Percentiles rank a stretch among this genome's conserved stretches.
phyloP scores from a whole-genome alignment of 2,888 invertebrate genomes.

The Ceraclea dissimilis region DNA sequence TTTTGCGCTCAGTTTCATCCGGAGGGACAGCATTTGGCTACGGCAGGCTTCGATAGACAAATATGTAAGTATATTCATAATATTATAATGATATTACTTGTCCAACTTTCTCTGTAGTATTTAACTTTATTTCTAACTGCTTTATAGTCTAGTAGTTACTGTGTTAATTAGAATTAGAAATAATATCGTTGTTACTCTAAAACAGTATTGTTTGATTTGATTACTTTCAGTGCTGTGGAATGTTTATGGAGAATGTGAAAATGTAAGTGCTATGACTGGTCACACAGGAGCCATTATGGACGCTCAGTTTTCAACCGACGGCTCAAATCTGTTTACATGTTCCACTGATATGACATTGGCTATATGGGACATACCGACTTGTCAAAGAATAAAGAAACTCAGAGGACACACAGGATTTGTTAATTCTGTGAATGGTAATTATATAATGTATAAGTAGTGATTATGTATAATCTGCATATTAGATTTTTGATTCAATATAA shows the following conservation, averaged over 20 bases:
- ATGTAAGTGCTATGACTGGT: constrained; percentile 85
- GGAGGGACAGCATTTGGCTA: constrained; percentile 89
- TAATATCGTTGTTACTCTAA: too few relatives aligned
- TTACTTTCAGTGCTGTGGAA: constrained; percentile 75
- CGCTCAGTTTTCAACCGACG: constrained; percentile 79
- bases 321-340: constrained; percentile 78
- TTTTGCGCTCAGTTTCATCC: constrained; percentile 91
- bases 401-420: constrained; percentile 77
- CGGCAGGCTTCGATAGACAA: constrained; percentile 91
- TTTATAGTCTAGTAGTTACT: too few relatives aligned
- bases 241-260: constrained; percentile 97
- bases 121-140: too few relatives aligned
- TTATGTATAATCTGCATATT: too few relatives aligned
- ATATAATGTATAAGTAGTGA: background rate
- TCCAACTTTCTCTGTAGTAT: too few relatives aligned
- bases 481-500: too few relatives aligned
- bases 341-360: constrained; percentile 93
- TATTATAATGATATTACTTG: too few relatives aligned
- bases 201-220: background rate
- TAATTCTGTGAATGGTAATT: constrained; percentile 57
- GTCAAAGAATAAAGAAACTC: constrained; percentile 79
- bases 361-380: constrained; percentile 90
- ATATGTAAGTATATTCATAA: constrained; percentile 67
- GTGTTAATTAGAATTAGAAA: too few relatives aligned
- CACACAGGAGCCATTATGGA: constrained; percentile 96